phyloP scores from a whole-genome alignment of 1,140 invertebrate species.

The Drosophila pectinifera region DNA sequence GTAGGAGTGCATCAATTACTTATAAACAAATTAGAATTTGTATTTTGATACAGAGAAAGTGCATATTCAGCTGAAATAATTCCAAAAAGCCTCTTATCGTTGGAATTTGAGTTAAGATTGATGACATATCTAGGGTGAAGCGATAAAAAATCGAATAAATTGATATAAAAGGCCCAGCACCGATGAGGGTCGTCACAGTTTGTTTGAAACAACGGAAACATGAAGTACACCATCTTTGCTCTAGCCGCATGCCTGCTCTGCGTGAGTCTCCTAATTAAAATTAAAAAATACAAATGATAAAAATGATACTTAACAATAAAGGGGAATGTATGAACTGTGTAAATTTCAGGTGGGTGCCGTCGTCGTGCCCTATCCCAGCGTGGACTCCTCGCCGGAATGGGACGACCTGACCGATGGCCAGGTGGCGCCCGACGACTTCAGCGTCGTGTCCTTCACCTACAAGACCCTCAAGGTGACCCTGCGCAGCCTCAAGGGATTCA shows the following conservation, averaged over 20 bases:
- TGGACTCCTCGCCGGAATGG: constrained; percentile 8
- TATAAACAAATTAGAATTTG: too few relatives aligned
- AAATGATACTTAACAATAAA: too few relatives aligned
- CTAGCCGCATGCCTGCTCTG: constrained; percentile 51
- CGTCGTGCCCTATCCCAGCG: neutral
- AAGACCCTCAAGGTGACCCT: constrained; percentile 26
- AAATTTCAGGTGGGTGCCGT: constrained; percentile 46
- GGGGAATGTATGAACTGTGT: neutral
- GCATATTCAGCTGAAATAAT: too few relatives aligned
- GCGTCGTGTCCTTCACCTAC: constrained; percentile 1
- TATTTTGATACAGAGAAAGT: too few relatives aligned
- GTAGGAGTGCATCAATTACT: too few relatives aligned
- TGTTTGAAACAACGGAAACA: constrained; percentile 8
- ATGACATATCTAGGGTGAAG: neutral
- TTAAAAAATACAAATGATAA: too few relatives aligned
- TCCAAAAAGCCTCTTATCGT: too few relatives aligned
- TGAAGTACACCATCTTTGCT: constrained; percentile 57
- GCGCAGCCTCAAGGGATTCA: constrained; percentile 60
- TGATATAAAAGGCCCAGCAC: constrained; percentile 10
- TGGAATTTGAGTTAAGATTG: neutral
- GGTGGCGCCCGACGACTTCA: constrained; percentile 12
- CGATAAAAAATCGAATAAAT: too few relatives aligned
- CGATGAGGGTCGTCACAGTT: constrained; percentile 4
- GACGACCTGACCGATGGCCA: constrained; percentile 11
- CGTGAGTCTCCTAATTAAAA: constrained; percentile 29